Base-by-base conservation (phyloP, 2,113 vertebrate species). In the Oenanthe oenanthe region DNA sequence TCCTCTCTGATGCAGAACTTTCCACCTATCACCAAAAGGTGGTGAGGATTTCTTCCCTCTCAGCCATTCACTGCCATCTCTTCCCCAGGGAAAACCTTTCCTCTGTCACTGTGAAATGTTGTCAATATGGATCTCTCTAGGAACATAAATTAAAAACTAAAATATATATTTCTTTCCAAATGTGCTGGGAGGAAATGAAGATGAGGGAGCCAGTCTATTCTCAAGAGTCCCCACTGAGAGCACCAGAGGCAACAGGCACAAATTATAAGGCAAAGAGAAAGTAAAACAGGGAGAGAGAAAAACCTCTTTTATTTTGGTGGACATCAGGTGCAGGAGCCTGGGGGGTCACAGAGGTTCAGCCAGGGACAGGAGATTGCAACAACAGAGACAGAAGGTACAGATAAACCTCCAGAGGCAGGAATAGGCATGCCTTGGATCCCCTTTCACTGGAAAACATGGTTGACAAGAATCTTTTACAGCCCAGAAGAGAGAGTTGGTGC, bases 311-410 rank as follows among this genome's bases (percentile, higher is more conserved):
- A 40, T 34, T 72, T 47, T 18, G 4, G 12, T 62, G 34, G 40
- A n/a, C 8, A n/a, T 25, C 8, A 5, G 7, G n/a, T 38, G 16
- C 10, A 13, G 34, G 11, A 40, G 19, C 10, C 45, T 1, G 0
- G 24, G 12, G 12, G 19, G 9, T 50, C 28, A 14, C 31, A 20
- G 34, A 11, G 5, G 2, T 42, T 60, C 51, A 43, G 12, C 26
- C 14, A 14, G 12, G 26, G 34, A 12, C 28, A 32, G 45, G 12
- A 71, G 36, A 40, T 20, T 54, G 13, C 34, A 43, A 38, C 0
- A 9, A 40, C 10, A 79, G 19, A 68, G 38, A 18, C 32, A 56
- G 42, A 76, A 76, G 75, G 8, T 25, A 22, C 29, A 51, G 38
- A 74, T 43, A 56, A 87, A 68, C 11, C 12, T 40, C 7, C 36